Conservation (phyloP, 2,797 vertebrate genomes). For the Eulemur albifrons region DNA sequence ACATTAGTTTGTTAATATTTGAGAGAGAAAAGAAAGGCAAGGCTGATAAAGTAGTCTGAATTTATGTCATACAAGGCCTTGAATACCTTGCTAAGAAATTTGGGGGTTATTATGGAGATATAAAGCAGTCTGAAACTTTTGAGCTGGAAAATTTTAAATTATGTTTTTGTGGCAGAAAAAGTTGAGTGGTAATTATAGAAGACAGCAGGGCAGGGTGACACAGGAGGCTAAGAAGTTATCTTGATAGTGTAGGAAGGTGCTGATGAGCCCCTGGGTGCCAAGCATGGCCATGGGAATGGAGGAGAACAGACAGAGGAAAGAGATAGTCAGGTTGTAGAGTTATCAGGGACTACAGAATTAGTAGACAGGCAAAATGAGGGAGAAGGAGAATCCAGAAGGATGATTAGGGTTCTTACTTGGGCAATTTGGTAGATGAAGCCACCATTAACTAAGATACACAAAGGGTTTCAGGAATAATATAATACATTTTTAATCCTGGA, state of each 20-base stretch:
- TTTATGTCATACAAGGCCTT: neutral
- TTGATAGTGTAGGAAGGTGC: neutral
- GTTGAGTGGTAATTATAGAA: neutral
- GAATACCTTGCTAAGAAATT: neutral
- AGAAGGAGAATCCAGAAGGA: neutral
- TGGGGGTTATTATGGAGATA: neutral
- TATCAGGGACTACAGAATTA: neutral
- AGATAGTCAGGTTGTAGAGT: neutral
- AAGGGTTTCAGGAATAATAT: neutral
- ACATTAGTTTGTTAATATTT: neutral
- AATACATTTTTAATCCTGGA: neutral
- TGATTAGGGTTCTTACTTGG: neutral
- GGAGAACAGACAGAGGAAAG: neutral
- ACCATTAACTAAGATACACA: neutral
- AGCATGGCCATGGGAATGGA: neutral
- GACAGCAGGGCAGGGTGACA: neutral
- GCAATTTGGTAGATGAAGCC: neutral
- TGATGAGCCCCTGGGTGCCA: neutral
- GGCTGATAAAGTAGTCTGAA: neutral
- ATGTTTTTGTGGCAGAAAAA: neutral
- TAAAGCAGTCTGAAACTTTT: neutral
- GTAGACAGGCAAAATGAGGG: neutral
- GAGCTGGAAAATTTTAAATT: neutral
- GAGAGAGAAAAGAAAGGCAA: neutral
- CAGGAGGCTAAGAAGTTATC: neutral